phyloP scores from a whole-genome alignment of 2,888 invertebrate species.

The Pinctada fucata region DNA sequence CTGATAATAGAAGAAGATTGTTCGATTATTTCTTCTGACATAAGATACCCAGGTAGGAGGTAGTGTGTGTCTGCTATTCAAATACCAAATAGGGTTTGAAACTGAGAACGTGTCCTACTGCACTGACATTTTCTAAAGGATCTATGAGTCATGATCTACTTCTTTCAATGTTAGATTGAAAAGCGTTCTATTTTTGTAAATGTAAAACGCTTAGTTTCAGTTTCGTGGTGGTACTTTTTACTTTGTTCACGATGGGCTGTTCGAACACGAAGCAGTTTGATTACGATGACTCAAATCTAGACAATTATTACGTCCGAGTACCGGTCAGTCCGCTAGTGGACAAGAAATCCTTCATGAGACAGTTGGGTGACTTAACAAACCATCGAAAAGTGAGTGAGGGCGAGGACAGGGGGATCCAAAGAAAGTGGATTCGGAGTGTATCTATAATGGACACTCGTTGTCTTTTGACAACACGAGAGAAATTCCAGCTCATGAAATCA shows the following conservation, averaged over 20 bases:
- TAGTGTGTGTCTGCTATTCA: too few species aligned
- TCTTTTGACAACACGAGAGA: conserved; percentile 90
- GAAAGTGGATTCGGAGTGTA: conserved; percentile 28
- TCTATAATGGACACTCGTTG: conserved; percentile 83
- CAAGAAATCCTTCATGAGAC: background rate
- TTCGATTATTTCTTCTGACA: too few species aligned
- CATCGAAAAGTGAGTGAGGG: background rate
- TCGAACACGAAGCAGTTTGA: background rate
- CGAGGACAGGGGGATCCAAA: background rate
- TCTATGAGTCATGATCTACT: too few species aligned
- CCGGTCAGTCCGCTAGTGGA: background rate
- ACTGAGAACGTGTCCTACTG: too few species aligned
- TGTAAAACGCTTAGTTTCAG: too few species aligned
- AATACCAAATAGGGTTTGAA: too few species aligned
- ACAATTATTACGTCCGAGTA: background rate
- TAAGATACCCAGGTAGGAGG: too few species aligned
- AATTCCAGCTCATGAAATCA: conserved; percentile 91
- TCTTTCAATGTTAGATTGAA: too few species aligned
- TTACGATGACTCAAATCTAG: background rate
- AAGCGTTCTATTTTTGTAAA: too few species aligned
- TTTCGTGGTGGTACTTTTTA: too few species aligned
- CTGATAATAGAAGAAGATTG: too few species aligned
- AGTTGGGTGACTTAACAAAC: background rate
- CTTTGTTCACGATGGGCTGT: background rate
- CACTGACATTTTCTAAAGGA: too few species aligned